Percentiles rank a stretch among this genome's conserved stretches.
These are phyloP conservation scores for Pteronotus mesoamericanus DNA, from an alignment of 2,797 vertebrate species.

Conservation along the genomic window DNA sequence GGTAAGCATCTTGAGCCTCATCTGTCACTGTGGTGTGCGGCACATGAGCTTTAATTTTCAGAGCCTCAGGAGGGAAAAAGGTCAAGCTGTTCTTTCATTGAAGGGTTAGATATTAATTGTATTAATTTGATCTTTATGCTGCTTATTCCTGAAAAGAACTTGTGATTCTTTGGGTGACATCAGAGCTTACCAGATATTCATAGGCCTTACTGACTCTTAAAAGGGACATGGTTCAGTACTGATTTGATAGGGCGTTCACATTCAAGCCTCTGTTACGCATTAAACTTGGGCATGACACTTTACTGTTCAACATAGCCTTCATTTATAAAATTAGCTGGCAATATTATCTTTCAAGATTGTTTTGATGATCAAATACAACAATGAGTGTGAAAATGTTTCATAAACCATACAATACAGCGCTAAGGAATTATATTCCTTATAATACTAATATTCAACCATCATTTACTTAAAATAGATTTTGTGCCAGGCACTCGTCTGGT, in stretches of 20 bases:
- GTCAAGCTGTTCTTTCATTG: constrained; percentile 34
- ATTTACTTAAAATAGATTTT: neutral
- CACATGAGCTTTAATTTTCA: constrained; percentile 7
- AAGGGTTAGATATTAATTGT: neutral
- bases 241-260: neutral
- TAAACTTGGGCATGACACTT: neutral
- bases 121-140: constrained; percentile 24
- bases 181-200: neutral
- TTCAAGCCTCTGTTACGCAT: neutral
- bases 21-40: neutral
- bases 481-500: neutral
- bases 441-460: neutral
- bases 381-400: constrained; percentile 6
- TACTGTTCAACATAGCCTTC: neutral
- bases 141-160: neutral
- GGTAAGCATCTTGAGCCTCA: neutral
- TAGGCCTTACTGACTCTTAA: neutral
- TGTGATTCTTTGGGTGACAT: neutral
- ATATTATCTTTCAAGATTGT: neutral
- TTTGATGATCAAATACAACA: neutral
- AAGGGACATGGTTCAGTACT: neutral
- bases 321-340: neutral
- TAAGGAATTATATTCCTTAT: neutral
- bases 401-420: neutral
- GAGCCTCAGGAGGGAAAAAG: neutral